phyloP scores from a whole-genome alignment of 2,797 vertebrate genomes.

The Sebastes matsubarae region DNA sequence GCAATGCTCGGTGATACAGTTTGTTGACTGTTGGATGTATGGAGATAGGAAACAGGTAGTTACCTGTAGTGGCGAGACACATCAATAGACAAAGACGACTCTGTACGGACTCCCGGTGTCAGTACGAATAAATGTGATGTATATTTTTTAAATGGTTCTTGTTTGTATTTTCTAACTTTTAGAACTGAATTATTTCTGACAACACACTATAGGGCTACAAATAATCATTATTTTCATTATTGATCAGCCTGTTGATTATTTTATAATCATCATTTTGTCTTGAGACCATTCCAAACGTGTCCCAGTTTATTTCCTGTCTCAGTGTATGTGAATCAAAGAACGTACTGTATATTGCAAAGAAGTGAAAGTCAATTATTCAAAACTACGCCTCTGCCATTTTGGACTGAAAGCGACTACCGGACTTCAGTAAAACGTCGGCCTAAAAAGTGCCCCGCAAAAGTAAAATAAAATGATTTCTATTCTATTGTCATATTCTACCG shows the following conservation, averaged over 20 bases:
- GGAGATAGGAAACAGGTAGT: constrained; percentile 67
- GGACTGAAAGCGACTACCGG: too few species aligned
- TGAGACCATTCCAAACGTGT: too few species aligned
- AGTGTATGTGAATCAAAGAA: too few species aligned
- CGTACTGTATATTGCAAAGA: too few species aligned
- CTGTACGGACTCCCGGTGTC: constrained; percentile 78
- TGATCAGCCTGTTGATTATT: neutral
- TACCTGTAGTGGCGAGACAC: constrained; percentile 71
- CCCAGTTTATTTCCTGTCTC: too few species aligned
- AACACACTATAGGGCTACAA: neutral
- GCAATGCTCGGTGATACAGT: constrained; percentile 71
- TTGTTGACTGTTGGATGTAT: constrained; percentile 70
- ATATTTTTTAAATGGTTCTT: constrained; percentile 82
- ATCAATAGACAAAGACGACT: constrained; percentile 75
- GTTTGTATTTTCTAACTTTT: constrained; percentile 53
- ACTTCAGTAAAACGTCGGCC: too few species aligned
- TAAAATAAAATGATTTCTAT: too few species aligned
- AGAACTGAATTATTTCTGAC: neutral
- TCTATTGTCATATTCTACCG: too few species aligned
- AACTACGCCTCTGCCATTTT: too few species aligned
- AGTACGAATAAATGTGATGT: constrained; percentile 88
- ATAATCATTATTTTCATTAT: neutral
- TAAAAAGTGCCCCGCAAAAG: too few species aligned
- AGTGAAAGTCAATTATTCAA: too few species aligned
- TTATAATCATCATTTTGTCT: neutral